Evolutionary conservation across 64 coral and sea anemone species (phyloP).

Genomic region (Exaiptasia diaphana): DNA sequence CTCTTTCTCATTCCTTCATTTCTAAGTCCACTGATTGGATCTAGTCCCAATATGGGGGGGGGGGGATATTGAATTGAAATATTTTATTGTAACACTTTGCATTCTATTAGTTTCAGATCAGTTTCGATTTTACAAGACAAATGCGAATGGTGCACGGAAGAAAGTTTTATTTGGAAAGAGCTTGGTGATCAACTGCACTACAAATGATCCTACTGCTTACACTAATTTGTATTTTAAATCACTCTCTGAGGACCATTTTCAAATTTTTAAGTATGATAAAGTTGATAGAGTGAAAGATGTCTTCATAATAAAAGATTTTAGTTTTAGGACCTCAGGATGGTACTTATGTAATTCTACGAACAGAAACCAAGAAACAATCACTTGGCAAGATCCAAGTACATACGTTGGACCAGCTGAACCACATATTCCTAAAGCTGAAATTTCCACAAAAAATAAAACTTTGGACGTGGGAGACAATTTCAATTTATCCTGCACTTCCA

Average conservation of each 20-base stretch:
- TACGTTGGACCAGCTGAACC: too few relatives aligned
- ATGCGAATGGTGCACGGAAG: too few relatives aligned
- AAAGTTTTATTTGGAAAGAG: neutral
- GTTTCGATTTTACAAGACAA: too few relatives aligned
- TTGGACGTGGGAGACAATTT: neutral
- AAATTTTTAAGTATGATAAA: neutral
- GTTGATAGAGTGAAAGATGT: neutral
- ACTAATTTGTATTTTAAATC: neutral
- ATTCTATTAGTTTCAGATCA: too few relatives aligned
- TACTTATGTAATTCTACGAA: neutral
- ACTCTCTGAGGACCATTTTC: neutral
- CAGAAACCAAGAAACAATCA: neutral
- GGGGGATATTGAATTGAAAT: too few relatives aligned
- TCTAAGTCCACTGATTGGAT: too few relatives aligned
- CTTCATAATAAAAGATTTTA: neutral
- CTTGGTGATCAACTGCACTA: slow-evolving; percentile 8
- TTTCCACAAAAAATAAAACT: neutral
- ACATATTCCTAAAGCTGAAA: neutral
- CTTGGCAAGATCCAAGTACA: neutral
- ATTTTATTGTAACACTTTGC: too few relatives aligned
- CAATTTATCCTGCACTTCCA: neutral
- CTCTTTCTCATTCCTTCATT: too few relatives aligned
- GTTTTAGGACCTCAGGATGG: neutral
- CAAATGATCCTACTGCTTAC: slow-evolving; percentile 49
- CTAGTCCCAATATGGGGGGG: too few relatives aligned